Evolutionary conservation across 2,113 vertebrate genomes (phyloP), one percentile per base, ranked within the genome.

Genomic region (Bambusicola thoracicus): DNA sequence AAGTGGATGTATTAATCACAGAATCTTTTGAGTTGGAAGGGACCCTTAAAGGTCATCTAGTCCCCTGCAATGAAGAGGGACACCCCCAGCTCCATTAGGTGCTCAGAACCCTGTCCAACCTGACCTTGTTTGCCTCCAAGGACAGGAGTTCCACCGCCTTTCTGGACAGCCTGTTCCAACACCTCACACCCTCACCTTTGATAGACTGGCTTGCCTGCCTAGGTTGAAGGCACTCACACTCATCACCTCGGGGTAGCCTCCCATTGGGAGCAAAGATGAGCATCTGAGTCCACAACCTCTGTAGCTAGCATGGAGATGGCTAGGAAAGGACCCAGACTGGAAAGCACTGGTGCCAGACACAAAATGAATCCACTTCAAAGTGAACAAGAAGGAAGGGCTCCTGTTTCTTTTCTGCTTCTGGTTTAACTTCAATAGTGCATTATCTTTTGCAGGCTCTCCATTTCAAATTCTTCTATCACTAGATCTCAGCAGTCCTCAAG

Each of bases 261-360:
- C 48, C 18, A 20, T 13, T 43, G 25, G 59, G 7, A 87, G 29
- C n/a, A 85, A 81, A 36, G 30, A 34, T n/a, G 34, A 73, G 40
- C 44, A 38, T 55, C 40, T 69, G 53, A 53, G 55, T 27, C 11
- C 8, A 58, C 18, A 53, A 19, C 22, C 32, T 34, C n/a, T 40
- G 61, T 2, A 1, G 38, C 0, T 2, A 48, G 30, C 24, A 5
- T 8, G 24, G 21, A 12, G 3, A 4, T 58, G 53, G 6, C 59
- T 83, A 29, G 36, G 59, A 78, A 77, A 90, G 24, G 27, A 80
- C 34, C 3, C 22, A 49, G 48, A 49, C 48, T 49, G 36, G 65
- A 78, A 73, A 90, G 24, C 27, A 77, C 34, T 53, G 5, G 10
- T n/a, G n/a, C 24, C 19, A 16, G 41, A 25, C n/a, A 73, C 13